Conservation (phyloP, 2,888 invertebrate species). For the Latheticus oryzae region DNA sequence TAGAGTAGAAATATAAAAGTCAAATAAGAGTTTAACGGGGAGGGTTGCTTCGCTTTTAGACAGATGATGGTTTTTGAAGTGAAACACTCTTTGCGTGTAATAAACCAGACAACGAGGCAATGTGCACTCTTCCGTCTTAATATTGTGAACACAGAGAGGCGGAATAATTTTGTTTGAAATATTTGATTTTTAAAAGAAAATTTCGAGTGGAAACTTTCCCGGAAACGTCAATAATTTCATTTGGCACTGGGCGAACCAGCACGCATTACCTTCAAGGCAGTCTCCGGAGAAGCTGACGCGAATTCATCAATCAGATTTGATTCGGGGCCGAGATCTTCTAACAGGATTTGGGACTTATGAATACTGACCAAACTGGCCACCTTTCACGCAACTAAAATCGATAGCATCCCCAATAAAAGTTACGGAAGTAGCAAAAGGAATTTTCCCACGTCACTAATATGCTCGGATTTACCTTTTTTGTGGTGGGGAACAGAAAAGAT, state of each 20-base stretch:
- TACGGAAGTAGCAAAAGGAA: constrained; percentile 28
- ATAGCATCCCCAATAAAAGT: constrained; percentile 26
- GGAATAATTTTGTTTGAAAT: constrained; percentile 35
- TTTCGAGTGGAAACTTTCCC: constrained; percentile 37
- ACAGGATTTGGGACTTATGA: constrained; percentile 43
- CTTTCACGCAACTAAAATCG: constrained; percentile 32
- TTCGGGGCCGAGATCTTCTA: constrained; percentile 38
- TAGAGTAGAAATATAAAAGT: constrained; percentile 1
- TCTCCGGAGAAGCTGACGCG: constrained; percentile 37
- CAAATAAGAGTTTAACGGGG: neutral
- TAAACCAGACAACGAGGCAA: constrained; percentile 32
- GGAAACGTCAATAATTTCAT: constrained; percentile 42
- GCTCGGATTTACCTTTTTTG: constrained; percentile 4
- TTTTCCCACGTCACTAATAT: constrained; percentile 21
- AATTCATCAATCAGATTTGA: constrained; percentile 45
- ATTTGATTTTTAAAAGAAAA: constrained; percentile 37
- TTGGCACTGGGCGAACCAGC: constrained; percentile 25
- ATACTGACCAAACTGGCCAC: constrained; percentile 43
- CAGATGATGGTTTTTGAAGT: constrained; percentile 4
- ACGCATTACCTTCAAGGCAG: constrained; percentile 18
- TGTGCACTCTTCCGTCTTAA: constrained; percentile 16
- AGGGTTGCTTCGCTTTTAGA: no score
- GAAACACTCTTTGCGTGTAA: constrained; percentile 27
- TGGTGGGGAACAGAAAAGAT: no score
- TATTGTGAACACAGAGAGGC: constrained; percentile 29